Base-by-base conservation (phyloP, 2,797 vertebrate genomes). In the Serranus cabrilla region DNA sequence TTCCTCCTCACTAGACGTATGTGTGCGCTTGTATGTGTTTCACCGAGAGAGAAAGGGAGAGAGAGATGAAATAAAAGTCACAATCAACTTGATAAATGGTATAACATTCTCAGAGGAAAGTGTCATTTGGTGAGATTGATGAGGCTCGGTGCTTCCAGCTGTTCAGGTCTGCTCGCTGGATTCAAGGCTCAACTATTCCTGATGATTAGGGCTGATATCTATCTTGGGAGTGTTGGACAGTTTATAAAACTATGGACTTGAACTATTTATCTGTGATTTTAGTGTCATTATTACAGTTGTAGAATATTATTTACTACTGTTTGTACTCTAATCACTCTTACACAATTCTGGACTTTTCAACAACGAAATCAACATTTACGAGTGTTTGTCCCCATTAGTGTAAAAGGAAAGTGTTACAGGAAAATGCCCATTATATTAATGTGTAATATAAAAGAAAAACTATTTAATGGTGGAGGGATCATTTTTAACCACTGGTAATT, bases 1-100 rank as follows among this genome's bases (percentile, higher is more conserved):
- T 82, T 85, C 58, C 71, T 31, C 6, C 60, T 27, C 57, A 17
- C 46, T 45, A 13, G 25, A 62, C 67, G 23, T 56, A 11, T 17
- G 27, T 21, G 31, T 46, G 59, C n/a, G 42, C 25, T 51, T 73
- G 69, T 47, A 37, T 37, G 58, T 34, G 67, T 49, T 14, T 71
- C 78, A 42, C 27, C 62, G 42, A 20, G 52, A 67, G 37, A 54
- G 66, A 43, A 43, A 51, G 55, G 17, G 37, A 45, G 58, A 58
- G 57, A 66, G 47, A 73, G 60, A 86, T 63, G 74, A 86, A 79
- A 92, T 89, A 85, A 93, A 92, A 77, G 85, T 91, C 85, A 74
- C 85, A 63, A 82, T 90, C 76, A 88, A 75, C 65, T 59, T 91
- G 88, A 92, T 82, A 0, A 83, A 92, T 85, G 76, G 52, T 31